These are phyloP conservation scores for Buceros bicornis DNA, from an alignment of 2,797 vertebrate genomes.

Conservation along the genomic window DNA sequence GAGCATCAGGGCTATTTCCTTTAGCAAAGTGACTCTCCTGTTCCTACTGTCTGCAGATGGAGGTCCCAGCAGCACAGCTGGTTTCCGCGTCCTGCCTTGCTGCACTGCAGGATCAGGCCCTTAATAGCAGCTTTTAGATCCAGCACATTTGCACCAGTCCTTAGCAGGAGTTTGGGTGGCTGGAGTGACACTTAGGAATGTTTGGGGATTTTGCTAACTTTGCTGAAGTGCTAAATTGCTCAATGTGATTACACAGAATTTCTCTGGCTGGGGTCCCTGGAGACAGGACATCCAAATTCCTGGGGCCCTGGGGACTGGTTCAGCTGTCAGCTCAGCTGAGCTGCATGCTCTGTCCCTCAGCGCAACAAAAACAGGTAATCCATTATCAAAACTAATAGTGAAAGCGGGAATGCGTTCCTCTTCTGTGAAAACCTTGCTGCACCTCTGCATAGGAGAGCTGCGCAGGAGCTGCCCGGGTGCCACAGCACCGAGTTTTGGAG, in stretches of 20 bases:
- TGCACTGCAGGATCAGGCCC: not conserved
- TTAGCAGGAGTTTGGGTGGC: conserved; percentile 73
- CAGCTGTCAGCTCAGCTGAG: conserved; percentile 19
- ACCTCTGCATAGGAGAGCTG: not conserved
- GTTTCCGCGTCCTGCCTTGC: not conserved
- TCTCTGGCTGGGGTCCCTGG: conserved; percentile 50
- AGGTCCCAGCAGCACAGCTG: not conserved
- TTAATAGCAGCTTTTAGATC: conserved; percentile 58
- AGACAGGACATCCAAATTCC: conserved; percentile 67
- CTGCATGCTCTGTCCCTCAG: accelerated
- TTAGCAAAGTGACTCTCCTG: not conserved
- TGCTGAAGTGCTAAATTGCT: conserved; percentile 81
- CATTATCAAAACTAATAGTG: conserved; percentile 18
- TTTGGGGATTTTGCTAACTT: conserved; percentile 76
- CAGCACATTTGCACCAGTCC: conserved; percentile 64
- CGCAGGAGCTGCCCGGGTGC: accelerated
- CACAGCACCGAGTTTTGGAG: not conserved
- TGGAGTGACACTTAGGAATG: conserved; percentile 76
- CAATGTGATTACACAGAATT: conserved; percentile 75
- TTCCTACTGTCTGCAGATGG: not conserved
- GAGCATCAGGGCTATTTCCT: conserved; percentile 50
- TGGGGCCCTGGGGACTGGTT: not conserved
- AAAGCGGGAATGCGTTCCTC: not conserved
- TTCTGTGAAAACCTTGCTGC: not conserved
- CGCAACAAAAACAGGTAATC: not conserved